Base-by-base conservation (phyloP, 2,113 vertebrate species). In the Struthidea cinerea region DNA sequence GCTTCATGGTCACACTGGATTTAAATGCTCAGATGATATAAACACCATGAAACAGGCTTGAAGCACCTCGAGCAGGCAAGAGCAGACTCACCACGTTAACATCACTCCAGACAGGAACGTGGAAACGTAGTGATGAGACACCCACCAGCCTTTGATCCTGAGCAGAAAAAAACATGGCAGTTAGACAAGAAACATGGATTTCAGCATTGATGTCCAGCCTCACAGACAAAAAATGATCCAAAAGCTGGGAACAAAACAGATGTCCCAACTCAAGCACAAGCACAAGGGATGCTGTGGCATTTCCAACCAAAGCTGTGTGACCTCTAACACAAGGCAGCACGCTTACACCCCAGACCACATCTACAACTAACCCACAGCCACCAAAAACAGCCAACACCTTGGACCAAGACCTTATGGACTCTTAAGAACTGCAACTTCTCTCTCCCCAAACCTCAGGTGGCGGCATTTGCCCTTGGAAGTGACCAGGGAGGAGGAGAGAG, bases 131-230 rank as follows among this genome's bases (percentile, higher is more conserved):
- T 99, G 99, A 95, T 99, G 99, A 60, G 98, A 99, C 77, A 99
- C 99, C 99, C 99, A 99, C 99, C 99, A 99, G 68, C 99, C 99
- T 98, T 99, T 99, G 94, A 99, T 99, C 96, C 99, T 98, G 73
- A 76, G 91, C 57, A 94, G 53, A 68, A 86, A 41, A 44, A 96
- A 75, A 49, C 3, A 9, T 3, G 7, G 33, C 56, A 37, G 37
- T 87, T 61, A 92, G 44, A 61, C 0, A 3, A 63, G 13, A 70
- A 82, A 64, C 9, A 5, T 0, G 12, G 32, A 52, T 32, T 57
- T 85, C 44, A 87, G 27, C 42, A 30, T 5, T 35, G 0, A 78
- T 50, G 20, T 44, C 56, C 49, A 53, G 65, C 53, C 55, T 70
- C 39, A 63, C 7, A 39, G 60, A 46, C 22, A 67, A 87, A 92